Base-by-base conservation (phyloP, 2,113 vertebrate species). In the Delphinus delphis region DNA sequence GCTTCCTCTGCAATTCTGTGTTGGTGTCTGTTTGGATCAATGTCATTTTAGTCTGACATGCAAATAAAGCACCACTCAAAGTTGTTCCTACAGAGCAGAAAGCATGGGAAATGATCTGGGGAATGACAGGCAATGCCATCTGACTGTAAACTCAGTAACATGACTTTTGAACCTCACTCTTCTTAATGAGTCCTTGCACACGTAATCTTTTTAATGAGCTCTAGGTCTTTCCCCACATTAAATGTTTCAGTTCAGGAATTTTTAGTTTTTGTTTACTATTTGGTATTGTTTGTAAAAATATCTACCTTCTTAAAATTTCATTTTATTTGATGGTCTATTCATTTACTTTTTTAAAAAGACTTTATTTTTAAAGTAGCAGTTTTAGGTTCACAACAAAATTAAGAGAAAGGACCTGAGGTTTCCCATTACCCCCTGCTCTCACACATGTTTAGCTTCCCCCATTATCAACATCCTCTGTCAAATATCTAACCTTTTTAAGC, bases 21-120 rank as follows among this genome's bases (percentile, higher is more conserved):
- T 73, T 97, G 74, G 38, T 97, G 8, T 97, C 88, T 94, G 12
- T 60, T 93, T 92, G 62, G 36, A 91, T 85, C 70, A 90, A 28
- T 93, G 47, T 65, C 55, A 81, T 60, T 67, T 20, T 28, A 79
- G 47, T 47, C 26, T 74, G 13, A 70, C 25, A 74, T 79, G 84
- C 55, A 90, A 47, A 93, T 50, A 81, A 92, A 77, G 4, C 47
- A 96, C 9, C 44, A n/a, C 25, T 76, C 18, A 62, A 58, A 68
- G n/a, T 93, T 90, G 31, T 55, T 25, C 8, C 70, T 17, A 13
- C 23, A 62, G 47, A 87, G 26, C n/a, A 71, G 63, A 96, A 82
- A 67, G 36, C 20, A 60, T 62, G 50, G 7, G 26, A 90, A 90
- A 55, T 86, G 53, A 10, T 63, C 70, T 80, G 23, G 58, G 71